Base-by-base conservation (phyloP, 2,113 vertebrate genomes). In the Petrocephalus microphthalmus region DNA sequence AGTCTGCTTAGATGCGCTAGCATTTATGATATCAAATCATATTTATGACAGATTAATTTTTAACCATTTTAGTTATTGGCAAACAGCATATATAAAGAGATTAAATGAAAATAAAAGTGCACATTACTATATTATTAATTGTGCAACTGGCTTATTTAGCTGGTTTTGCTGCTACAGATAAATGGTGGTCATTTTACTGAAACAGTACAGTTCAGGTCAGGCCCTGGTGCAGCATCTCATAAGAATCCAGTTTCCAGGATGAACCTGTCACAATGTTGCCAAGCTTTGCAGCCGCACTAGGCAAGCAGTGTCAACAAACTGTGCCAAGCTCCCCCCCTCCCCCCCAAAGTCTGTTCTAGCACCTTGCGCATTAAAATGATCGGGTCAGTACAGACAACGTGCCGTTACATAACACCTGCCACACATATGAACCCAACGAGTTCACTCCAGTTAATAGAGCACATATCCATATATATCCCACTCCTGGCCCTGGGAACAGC, bases 391-490 rank as follows among this genome's bases (percentile, higher is more conserved):
- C 71, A 78, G 71, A 42, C 71, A 33, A 54, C 2, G 13, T 78
- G 33, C 29, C 17, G 71, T 78, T 78, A 78, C 5, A 6, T 42
- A 78, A 78, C 33, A 25, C 29, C 29, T 7, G 13, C 29, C 71
- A 37, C 71, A 78, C 15, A 17, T 4, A 0, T 13, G 11, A 67
- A 67, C 60, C n/a, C 7, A 78, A 78, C 33, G 37, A 78, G 71
- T 42, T 78, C 71, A 78, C 71, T 78, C 33, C 71, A 78, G 71
- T 78, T 78, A 78, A 78, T 78, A 19, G 71, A 78, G 71, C 71
- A 78, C 71, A 29, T 7, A 17, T 17, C 71, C 71, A 78, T 78
- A 78, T 37, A 78, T 78, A 78, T 42, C 33, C 71, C 15, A 78
- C 33, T 15, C 37, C 33, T 6, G 71, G 5, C 33, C 37, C 33